Evolutionary conservation across 1,140 invertebrate species (phyloP).

Genomic region (Conus ventricosus): DNA sequence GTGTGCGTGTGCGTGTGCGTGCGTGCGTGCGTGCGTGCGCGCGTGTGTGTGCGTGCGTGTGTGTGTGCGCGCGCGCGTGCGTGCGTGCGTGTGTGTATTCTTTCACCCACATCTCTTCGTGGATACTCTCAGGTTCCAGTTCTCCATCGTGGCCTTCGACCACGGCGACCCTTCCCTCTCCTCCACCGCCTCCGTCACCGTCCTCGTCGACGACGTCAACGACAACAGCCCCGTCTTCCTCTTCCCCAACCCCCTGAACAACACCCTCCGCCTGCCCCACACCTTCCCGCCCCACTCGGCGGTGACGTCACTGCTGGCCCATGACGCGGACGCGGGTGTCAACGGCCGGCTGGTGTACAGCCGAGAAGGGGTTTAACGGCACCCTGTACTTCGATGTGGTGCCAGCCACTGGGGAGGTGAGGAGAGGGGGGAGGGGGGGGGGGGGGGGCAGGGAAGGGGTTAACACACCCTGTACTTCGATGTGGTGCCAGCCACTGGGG

Average conservation of each 20-base stretch:
- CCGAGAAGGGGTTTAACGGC: constrained; percentile 53
- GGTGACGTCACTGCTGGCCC: constrained; percentile 56
- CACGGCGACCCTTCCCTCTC: constrained; percentile 46
- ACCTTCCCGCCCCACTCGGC: constrained; percentile 44
- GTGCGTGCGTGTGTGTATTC: not conserved
- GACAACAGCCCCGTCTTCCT: constrained; percentile 60
- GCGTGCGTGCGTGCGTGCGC: too few relatives aligned
- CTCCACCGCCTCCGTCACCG: constrained; percentile 42
- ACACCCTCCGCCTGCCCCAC: constrained; percentile 56
- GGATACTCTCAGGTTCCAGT: constrained; percentile 79
- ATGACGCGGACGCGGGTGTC: constrained; percentile 58
- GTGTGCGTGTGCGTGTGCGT: too few relatives aligned
- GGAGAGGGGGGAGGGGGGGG: too few relatives aligned
- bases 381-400: constrained; percentile 54
- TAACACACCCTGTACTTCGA: constrained; percentile 52
- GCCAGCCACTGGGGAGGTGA: constrained; percentile 50
- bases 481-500: constrained; percentile 53
- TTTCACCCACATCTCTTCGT: not conserved
- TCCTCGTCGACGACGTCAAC: constrained; percentile 58
- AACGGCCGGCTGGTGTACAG: constrained; percentile 59
- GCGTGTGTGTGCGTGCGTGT: too few relatives aligned
- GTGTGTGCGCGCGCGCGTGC: too few relatives aligned
- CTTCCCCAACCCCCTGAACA: constrained; percentile 61
- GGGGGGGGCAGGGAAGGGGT: too few relatives aligned
- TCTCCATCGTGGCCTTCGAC: constrained; percentile 76